These are phyloP conservation scores for Oppia nitens DNA, from an alignment of 1,140 invertebrate species.

Conservation along the genomic window DNA sequence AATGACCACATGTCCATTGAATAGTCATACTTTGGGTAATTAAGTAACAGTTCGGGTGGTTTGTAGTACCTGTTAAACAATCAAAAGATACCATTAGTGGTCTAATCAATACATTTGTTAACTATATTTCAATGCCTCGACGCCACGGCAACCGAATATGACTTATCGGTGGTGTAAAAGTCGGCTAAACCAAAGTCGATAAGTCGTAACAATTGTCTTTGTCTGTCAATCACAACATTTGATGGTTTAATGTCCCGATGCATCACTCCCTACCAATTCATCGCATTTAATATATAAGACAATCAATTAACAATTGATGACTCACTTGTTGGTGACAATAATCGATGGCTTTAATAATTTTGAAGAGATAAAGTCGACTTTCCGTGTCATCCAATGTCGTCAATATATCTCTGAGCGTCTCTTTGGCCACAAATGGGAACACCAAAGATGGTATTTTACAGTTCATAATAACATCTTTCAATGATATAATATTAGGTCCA, in stretches of 20 bases:
- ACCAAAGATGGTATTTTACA: neutral
- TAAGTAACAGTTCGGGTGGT: neutral
- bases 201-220: neutral
- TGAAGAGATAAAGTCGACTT: neutral
- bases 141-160: neutral
- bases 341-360: neutral
- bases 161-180: neutral
- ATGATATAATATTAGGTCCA: constrained; percentile 93
- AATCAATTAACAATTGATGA: neutral
- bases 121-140: neutral
- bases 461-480: constrained; percentile 76
- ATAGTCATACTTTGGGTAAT: neutral
- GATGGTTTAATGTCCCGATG: neutral
- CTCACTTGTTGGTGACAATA: neutral
- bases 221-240: neutral
- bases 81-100: neutral
- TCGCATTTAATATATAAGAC: neutral
- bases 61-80: neutral
- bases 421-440: neutral
- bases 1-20: neutral
- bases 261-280: neutral
- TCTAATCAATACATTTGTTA: neutral
- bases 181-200: neutral
- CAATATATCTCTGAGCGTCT: neutral
- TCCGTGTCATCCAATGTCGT: neutral